Base-by-base conservation (phyloP, 2,888 invertebrate species). In the Scaptomyza cyrtandrae region DNA sequence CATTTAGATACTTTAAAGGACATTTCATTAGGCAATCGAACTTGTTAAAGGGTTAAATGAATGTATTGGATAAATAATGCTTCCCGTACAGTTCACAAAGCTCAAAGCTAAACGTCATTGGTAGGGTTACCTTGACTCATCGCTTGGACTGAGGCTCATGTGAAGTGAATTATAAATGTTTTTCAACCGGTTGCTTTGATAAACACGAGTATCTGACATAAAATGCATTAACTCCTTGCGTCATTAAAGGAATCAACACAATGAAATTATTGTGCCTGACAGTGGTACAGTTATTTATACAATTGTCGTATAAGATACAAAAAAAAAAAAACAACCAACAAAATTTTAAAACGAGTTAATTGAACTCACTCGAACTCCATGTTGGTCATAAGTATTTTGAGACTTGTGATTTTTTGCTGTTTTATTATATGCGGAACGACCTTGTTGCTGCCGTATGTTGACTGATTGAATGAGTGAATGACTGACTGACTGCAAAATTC, bases 211-310 rank as follows among this genome's bases (percentile, higher is more conserved):
- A 50, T 48, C 33, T 46, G 52, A 52, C 66, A 46, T 57, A 52
- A 65, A 72, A 80, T 88, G 83, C 88, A 83, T 78, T 83, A 88
- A 86, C 85, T 87, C 73, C 75, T 76, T 75, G 66, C 78, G 62
- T 80, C 60, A 71, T 66, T 67, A 71, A 71, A 61, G 44, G 7
- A 24, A 45, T 55, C 56, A 50, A 14, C 5, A 55, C 59, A 50
- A 14, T 10, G 44, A 39, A 49, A 50, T 44, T 59, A 61, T 33
- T 59, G 59, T 33, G 68, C 33, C 61, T 88, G 80, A 57, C 86
- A 88, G 80, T 88, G 86, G 71, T 86, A 86, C 85, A 83, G 86
- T 88, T 86, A 86, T 80, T 69, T 78, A 65, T 63, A 64, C 31
- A 31, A 44, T 46, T 65, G 53, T 61, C 64, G 43, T 43, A 49